These are phyloP conservation scores for Euproctis similis DNA, from an alignment of 2,888 invertebrate genomes.

Conservation along the genomic window DNA sequence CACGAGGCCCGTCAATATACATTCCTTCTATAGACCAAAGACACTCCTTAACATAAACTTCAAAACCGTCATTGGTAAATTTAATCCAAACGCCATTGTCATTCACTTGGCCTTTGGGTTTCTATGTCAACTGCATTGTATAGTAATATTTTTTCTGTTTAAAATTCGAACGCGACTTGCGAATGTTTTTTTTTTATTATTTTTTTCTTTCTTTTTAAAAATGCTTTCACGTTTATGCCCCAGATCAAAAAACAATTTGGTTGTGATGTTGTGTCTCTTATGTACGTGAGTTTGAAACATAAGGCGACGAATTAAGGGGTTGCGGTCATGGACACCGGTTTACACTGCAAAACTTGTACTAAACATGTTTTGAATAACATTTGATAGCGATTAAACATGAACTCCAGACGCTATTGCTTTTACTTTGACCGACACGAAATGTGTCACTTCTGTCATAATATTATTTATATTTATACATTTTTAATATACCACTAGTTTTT, in stretches of 20 bases:
- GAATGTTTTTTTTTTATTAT: too few relatives aligned
- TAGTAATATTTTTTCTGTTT: constrained; percentile 38
- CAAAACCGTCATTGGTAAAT: too few relatives aligned
- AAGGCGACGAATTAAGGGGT: constrained; percentile 40
- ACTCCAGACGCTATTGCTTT: constrained; percentile 27
- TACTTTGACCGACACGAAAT: constrained; percentile 38
- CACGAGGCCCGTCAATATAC: too few relatives aligned
- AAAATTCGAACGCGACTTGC: constrained; percentile 34
- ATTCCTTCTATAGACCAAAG: too few relatives aligned
- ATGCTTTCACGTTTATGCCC: constrained; percentile 54
- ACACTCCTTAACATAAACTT: too few relatives aligned
- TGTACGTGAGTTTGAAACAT: constrained; percentile 53
- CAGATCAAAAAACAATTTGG: constrained; percentile 63
- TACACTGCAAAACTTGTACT: constrained; percentile 43
- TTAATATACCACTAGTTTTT: too few relatives aligned
- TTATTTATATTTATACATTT: too few relatives aligned
- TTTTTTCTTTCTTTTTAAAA: too few relatives aligned
- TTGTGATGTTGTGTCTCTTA: constrained; percentile 54
- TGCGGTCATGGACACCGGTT: constrained; percentile 48
- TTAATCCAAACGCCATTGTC: too few relatives aligned
- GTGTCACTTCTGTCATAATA: too few relatives aligned
- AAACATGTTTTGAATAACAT: constrained; percentile 41
- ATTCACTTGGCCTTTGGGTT: too few relatives aligned
- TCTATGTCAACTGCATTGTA: constrained; percentile 52
- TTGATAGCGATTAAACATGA: constrained; percentile 32